A percentile compares a stretch with the other conserved stretches of the same genome.
Evolutionary conservation across 1,140 invertebrate genomes (phyloP).

Genomic region (Streblospio benedicti): DNA sequence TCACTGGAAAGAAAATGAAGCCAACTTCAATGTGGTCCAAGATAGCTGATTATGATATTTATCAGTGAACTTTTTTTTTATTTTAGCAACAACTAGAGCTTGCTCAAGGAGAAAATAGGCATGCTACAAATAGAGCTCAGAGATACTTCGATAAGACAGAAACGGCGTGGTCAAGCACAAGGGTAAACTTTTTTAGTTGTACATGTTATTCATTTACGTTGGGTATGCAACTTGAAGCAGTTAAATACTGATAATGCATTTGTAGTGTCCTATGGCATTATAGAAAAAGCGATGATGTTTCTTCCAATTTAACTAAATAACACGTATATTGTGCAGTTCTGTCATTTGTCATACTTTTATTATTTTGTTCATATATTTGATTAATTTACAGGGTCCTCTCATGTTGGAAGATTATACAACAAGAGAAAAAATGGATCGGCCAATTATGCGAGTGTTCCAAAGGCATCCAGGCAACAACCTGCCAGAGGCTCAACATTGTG

Average conservation of each 20-base stretch:
- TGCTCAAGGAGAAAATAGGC: constrained; percentile 39
- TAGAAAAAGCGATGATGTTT: no score
- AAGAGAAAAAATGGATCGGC: constrained; percentile 40
- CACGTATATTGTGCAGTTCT: no score
- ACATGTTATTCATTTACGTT: constrained; percentile 8
- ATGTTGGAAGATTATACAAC: constrained; percentile 35
- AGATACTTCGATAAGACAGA: constrained; percentile 44
- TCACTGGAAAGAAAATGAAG: no score
- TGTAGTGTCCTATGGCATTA: no score
- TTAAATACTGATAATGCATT: no score
- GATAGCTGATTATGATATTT: constrained; percentile 5
- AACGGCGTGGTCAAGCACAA: constrained; percentile 33
- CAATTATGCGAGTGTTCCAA: constrained; percentile 42
- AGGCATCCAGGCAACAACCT: constrained; percentile 45
- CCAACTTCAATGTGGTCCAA: no score
- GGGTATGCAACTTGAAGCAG: neutral
- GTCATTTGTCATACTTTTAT: no score
- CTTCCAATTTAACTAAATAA: no score
- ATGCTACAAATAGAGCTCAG: constrained; percentile 39
- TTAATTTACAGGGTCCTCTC: constrained; percentile 45
- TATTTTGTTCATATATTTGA: no score
- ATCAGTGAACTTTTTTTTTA: neutral
- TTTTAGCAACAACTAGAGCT: constrained; percentile 43
- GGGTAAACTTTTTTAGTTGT: no score
- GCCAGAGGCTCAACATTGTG: constrained; percentile 42